Evolutionary conservation across 2,113 vertebrate genomes (phyloP).

Genomic region (Pitta sordida): DNA sequence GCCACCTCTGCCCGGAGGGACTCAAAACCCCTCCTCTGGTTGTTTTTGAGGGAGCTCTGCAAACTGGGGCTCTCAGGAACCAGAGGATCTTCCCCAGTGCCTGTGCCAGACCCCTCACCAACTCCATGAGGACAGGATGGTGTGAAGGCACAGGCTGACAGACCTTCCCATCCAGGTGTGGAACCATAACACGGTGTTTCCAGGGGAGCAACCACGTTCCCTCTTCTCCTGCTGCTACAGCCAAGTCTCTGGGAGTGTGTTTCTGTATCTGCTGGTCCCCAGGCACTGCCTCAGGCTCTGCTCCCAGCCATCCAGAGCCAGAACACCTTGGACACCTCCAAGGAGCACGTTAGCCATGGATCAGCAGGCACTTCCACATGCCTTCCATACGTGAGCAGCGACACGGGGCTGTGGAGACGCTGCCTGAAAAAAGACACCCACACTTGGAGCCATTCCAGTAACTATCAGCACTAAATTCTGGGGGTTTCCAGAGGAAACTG

Average conservation of each 20-base stretch:
- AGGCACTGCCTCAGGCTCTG: background rate
- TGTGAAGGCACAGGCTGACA: background rate
- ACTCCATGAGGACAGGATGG: background rate
- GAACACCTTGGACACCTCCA: background rate
- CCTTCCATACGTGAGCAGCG: rapidly evolving
- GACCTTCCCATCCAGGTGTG: background rate
- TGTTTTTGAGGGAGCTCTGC: background rate
- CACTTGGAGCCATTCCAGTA: background rate
- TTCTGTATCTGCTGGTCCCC: background rate
- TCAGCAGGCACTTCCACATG: background rate
- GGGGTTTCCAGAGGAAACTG: background rate
- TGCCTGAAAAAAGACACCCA: background rate
- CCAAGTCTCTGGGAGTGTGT: background rate
- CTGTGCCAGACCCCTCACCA: background rate
- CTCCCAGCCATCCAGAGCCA: background rate
- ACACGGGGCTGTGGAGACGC: background rate
- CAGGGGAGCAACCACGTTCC: background rate
- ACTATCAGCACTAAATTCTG: background rate
- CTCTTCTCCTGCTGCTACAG: background rate
- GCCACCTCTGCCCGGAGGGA: background rate
- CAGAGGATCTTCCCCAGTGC: background rate
- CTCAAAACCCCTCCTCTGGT: background rate
- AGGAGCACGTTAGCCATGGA: background rate
- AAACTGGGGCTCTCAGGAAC: background rate
- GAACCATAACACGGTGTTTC: background rate